Percentiles rank a stretch among this genome's conserved stretches.
These are phyloP conservation scores for Lasioglossum albipes DNA, from an alignment of 1,140 invertebrate genomes.

Conservation along the genomic window DNA sequence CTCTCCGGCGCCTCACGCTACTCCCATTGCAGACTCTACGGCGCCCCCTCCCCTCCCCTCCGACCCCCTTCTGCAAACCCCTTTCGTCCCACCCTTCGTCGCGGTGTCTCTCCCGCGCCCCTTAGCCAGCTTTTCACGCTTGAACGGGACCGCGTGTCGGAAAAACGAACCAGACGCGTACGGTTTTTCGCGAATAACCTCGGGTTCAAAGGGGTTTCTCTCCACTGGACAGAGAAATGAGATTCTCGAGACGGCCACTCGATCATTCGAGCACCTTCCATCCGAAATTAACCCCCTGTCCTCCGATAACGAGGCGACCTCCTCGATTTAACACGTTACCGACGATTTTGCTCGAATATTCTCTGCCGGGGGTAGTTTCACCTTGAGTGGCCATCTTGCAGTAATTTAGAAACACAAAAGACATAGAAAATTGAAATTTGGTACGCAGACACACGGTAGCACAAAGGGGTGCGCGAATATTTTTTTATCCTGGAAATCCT, in stretches of 20 bases:
- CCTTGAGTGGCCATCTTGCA: too few species aligned
- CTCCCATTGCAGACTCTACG: slow-evolving; percentile 58
- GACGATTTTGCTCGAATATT: too few species aligned
- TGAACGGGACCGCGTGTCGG: neutral
- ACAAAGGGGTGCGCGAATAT: too few species aligned
- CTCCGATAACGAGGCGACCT: neutral
- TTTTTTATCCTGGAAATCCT: too few species aligned
- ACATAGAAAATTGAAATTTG: too few species aligned
- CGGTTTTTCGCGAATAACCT: neutral
- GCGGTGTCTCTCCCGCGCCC: neutral
- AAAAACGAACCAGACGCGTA: neutral
- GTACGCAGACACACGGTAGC: too few species aligned
- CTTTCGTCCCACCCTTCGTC: neutral
- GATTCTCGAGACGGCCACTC: neutral
- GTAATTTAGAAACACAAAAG: too few species aligned
- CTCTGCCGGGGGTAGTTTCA: too few species aligned
- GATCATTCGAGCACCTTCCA: neutral
- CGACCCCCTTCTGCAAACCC: neutral
- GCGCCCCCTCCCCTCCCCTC: slow-evolving; percentile 45
- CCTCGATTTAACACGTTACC: too few species aligned
- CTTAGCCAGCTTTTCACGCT: slow-evolving; percentile 9
- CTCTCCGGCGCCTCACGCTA: slow-evolving; percentile 70
- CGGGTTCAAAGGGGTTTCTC: neutral
- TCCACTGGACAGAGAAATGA: neutral
- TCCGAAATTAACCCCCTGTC: neutral